These are phyloP conservation scores for Lasaia peninsularis DNA, from an alignment of 1,140 invertebrate genomes.

Conservation along the genomic window DNA sequence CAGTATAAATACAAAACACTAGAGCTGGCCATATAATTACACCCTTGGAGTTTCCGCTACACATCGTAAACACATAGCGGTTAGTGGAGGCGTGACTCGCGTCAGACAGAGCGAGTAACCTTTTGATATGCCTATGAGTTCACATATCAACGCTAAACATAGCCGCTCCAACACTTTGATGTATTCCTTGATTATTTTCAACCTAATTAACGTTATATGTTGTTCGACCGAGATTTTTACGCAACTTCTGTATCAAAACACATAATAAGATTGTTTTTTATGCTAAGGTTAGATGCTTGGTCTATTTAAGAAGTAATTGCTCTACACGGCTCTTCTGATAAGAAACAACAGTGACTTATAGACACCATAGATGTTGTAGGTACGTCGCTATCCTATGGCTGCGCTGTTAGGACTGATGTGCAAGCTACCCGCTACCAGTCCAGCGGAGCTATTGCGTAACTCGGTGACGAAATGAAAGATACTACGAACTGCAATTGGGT, in stretches of 20 bases:
- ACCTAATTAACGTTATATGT: slow-evolving; percentile 7
- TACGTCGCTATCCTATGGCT: too few relatives aligned
- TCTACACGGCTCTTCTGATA: too few relatives aligned
- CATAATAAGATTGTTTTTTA: background rate
- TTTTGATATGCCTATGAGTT: slow-evolving; percentile 24
- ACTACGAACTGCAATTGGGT: too few relatives aligned
- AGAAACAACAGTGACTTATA: too few relatives aligned
- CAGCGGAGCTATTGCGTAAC: too few relatives aligned
- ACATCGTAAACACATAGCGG: slow-evolving; percentile 29
- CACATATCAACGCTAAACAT: slow-evolving; percentile 6
- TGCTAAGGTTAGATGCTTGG: too few relatives aligned
- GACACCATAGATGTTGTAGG: too few relatives aligned
- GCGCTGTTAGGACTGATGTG: too few relatives aligned
- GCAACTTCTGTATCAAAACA: slow-evolving; percentile 2
- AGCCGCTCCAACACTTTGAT: slow-evolving; percentile 3
- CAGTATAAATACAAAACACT: slow-evolving; percentile 1
- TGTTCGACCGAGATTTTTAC: slow-evolving; percentile 8
- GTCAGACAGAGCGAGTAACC: slow-evolving; percentile 31
- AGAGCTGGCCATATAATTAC: slow-evolving; percentile 23
- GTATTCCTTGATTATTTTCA: slow-evolving; percentile 8
- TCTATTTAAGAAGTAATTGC: too few relatives aligned
- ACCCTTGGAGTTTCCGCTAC: slow-evolving; percentile 25
- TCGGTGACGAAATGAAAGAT: too few relatives aligned
- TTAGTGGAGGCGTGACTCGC: slow-evolving; percentile 43
- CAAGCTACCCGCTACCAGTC: too few relatives aligned